Evolutionary conservation across 2,888 invertebrate species (phyloP).

Genomic region (Drosophila parthenogenetica): DNA sequence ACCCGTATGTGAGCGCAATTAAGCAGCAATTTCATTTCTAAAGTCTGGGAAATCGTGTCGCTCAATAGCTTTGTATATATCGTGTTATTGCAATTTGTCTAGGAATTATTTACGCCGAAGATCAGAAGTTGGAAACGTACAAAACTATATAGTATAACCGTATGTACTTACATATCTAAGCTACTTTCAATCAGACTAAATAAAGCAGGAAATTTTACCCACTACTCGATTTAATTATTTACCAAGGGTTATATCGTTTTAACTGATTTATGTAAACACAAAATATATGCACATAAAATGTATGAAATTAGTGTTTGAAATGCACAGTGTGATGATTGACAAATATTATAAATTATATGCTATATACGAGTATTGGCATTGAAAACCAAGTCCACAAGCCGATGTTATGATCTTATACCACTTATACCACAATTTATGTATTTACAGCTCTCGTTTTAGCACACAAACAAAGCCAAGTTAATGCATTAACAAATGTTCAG

Average conservation of each 20-base stretch:
- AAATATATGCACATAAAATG: neutral
- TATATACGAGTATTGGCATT: neutral
- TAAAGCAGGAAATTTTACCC: constrained; percentile 11
- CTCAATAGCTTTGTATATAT: constrained; percentile 5
- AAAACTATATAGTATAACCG: neutral
- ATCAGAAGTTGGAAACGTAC: neutral
- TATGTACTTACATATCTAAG: constrained; percentile 8
- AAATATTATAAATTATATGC: neutral
- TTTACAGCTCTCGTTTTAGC: neutral
- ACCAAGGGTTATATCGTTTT: neutral
- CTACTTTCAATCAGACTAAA: constrained; percentile 1
- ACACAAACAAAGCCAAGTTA: too few relatives aligned
- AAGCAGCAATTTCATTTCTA: constrained; percentile 9
- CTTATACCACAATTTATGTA: constrained; percentile 1
- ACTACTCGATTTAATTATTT: neutral
- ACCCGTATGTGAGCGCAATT: neutral
- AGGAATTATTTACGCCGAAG: constrained; percentile 16
- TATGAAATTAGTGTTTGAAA: constrained; percentile 9
- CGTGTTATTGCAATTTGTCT: constrained; percentile 18
- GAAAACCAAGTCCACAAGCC: neutral
- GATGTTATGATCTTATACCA: neutral
- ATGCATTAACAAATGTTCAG: constrained; percentile 8
- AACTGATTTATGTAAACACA: neutral
- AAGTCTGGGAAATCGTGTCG: constrained; percentile 9
- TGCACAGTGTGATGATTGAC: neutral